These are phyloP conservation scores for Seira sanloemensis DNA, from an alignment of 2,888 invertebrate genomes.

Conservation along the genomic window DNA sequence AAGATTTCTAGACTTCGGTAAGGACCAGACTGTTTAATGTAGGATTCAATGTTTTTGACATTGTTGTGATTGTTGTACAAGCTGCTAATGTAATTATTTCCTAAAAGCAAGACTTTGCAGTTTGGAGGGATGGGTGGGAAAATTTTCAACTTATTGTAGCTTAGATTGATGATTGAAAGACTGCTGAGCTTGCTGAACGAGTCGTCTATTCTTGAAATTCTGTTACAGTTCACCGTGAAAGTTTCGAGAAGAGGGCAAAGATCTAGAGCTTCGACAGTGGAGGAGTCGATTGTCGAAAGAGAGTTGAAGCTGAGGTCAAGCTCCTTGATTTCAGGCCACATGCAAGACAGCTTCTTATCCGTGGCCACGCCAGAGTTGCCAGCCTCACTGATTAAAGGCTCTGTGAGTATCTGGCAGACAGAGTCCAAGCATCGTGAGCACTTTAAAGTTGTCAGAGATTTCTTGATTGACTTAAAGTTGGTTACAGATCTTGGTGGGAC, in stretches of 20 bases:
- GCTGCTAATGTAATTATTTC: conserved; percentile 71
- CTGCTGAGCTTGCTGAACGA: conserved; percentile 64
- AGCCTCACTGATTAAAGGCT: conserved; percentile 29
- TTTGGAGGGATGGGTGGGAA: conserved; percentile 72
- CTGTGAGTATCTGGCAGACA: conserved; percentile 63
- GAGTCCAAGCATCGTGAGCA: conserved; percentile 69
- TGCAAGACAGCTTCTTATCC: conserved; percentile 58
- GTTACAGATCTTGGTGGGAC: conserved; percentile 64
- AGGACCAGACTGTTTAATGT: conserved; percentile 38
- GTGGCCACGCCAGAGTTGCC: not conserved
- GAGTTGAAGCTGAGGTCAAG: conserved; percentile 70
- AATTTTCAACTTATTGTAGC: conserved; percentile 71
- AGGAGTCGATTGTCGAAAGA: conserved; percentile 51
- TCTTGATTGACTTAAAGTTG: conserved; percentile 64
- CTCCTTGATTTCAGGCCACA: conserved; percentile 72
- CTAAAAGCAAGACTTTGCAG: conserved; percentile 69
- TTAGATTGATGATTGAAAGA: conserved; percentile 70
- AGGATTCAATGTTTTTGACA: conserved; percentile 42
- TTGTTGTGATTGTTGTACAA: conserved; percentile 51
- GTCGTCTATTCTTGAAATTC: conserved; percentile 66
- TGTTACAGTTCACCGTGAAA: conserved; percentile 71
- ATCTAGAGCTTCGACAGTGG: conserved; percentile 64
- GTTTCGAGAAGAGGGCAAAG: conserved; percentile 68
- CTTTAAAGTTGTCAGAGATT: conserved; percentile 67
- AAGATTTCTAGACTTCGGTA: conserved; percentile 68